Evolutionary conservation across 2,113 vertebrate species (phyloP), one percentile per base, ranked within the genome.

Genomic region (Chloropsis hardwickii): DNA sequence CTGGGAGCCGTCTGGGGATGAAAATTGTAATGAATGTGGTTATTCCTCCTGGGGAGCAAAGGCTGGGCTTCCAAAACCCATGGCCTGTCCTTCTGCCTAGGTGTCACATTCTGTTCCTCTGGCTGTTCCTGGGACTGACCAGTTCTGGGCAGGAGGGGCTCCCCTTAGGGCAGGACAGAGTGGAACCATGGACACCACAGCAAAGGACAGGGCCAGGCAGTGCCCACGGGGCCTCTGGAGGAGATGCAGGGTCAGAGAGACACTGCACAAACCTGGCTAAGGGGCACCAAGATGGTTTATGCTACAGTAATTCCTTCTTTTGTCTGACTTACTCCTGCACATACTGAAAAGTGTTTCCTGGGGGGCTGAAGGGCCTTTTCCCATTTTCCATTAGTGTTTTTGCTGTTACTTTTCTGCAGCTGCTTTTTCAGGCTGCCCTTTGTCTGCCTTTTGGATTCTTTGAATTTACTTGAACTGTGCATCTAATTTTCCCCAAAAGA

Each of bases 81-180:
- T 21, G 1, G 1, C 11, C 5, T 53, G 31, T 31, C 42, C 40
- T 62, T 39, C 50, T 66, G 17, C 42, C 62, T 6, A 0, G 1
- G 0, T 6, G 28, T 56, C 5, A 11, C 0, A 0, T 16, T 23
- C 0, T 0, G 2, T 29, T 44, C 48, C 62, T 40, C 0, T 2
- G 27, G 69, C 53, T 92, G 70, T 27, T 29, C 0, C 2, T 21
- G 16, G 80, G 23, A 10, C 29, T 1, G 16, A 17, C 6, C 58
- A 28, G 62, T 14, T 65, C 3, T 1, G n/a, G 28, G 47, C 23
- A 50, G 66, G 62, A 61, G 61, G 6, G n/a, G 62, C 27, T 8
- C 42, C 14, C 40, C 45, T 80, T 50, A 1, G 10, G 65, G 61
- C 45, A n/a, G 45, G 39, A 18, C 7, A 6, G 11, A 31, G 62